A percentile compares a stretch with the other conserved stretches of the same genome.
Evolutionary conservation across 2,113 vertebrate species (phyloP).

Genomic region (Orthonyx spaldingii): DNA sequence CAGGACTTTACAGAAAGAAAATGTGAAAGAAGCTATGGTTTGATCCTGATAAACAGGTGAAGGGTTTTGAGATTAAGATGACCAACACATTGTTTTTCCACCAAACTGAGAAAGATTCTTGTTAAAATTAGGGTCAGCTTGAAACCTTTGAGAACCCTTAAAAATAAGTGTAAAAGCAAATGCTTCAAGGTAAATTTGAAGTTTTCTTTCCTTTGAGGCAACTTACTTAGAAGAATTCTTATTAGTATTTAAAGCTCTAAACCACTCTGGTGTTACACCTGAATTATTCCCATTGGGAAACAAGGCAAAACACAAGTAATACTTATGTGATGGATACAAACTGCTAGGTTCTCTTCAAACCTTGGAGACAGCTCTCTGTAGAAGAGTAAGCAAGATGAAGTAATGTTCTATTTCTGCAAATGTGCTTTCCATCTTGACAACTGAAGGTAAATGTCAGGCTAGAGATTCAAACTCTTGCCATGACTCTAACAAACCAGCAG

Average conservation of each 20-base stretch:
- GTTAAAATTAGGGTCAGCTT: not conserved
- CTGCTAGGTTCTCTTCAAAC: not conserved
- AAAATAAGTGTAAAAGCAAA: not conserved
- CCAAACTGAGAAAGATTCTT: not conserved
- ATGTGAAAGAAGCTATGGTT: not conserved
- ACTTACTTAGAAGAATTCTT: not conserved
- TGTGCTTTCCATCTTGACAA: not conserved
- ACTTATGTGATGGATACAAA: not conserved
- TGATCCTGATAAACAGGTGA: not conserved
- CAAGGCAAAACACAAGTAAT: not conserved
- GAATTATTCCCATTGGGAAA: not conserved
- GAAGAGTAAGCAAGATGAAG: not conserved
- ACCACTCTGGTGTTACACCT: not conserved
- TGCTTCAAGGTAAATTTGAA: not conserved
- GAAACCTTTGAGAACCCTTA: not conserved
- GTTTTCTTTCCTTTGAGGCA: not conserved
- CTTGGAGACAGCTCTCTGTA: not conserved
- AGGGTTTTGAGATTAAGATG: not conserved
- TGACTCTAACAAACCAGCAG: not conserved
- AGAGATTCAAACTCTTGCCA: not conserved
- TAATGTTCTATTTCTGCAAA: not conserved
- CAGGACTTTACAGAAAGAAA: not conserved
- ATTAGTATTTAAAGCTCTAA: not conserved
- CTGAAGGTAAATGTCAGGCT: not conserved
- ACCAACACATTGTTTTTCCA: not conserved